A percentile compares a stretch with the other conserved stretches of the same genome.
Evolutionary conservation across 2,113 vertebrate species (phyloP).

Genomic region (Laterallus jamaicensis): DNA sequence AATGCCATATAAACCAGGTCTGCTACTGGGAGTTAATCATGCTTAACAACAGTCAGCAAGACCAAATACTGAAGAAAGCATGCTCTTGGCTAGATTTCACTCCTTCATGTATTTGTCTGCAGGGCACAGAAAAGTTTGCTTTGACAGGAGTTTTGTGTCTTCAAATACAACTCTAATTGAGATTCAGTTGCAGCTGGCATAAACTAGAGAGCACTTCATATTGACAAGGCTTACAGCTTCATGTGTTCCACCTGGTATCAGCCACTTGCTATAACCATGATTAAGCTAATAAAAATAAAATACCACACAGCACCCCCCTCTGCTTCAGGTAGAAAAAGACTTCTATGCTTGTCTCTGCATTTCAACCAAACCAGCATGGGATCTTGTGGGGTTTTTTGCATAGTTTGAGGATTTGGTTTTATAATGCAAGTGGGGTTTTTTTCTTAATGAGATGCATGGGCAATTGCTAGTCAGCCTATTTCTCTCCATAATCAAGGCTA

Average conservation of each 20-base stretch:
- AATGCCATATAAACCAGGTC: background rate
- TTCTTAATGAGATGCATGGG: background rate
- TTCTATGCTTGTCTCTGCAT: background rate
- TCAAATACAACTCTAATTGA: background rate
- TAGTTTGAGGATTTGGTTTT: background rate
- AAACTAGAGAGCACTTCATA: background rate
- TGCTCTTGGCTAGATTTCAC: background rate
- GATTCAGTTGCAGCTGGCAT: background rate
- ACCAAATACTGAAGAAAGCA: background rate
- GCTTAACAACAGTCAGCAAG: background rate
- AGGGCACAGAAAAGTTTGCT: background rate
- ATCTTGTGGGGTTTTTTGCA: background rate
- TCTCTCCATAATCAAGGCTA: background rate
- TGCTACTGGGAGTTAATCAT: background rate
- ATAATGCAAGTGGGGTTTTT: background rate
- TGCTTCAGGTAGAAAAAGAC: background rate
- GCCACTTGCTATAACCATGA: background rate
- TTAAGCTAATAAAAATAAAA: background rate
- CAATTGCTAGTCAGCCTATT: background rate
- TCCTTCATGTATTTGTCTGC: background rate
- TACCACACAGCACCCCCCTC: background rate
- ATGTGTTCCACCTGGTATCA: background rate
- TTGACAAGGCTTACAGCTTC: background rate
- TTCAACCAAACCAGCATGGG: background rate
- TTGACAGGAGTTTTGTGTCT: background rate